Base-by-base conservation (phyloP, 1,140 invertebrate genomes). In the Chelonus insularis region DNA sequence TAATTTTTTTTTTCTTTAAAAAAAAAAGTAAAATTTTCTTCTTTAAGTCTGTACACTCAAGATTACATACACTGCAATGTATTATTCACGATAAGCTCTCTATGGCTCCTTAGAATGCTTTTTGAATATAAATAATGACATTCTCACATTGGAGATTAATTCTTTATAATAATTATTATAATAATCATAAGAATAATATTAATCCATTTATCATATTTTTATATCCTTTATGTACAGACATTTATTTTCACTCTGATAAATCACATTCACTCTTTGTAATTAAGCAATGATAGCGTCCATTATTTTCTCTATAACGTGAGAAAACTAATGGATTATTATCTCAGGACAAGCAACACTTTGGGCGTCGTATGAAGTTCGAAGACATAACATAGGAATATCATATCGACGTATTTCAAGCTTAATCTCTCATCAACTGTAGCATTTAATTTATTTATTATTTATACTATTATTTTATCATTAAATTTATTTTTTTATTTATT, bases 31-130 rank as follows among this genome's bases (percentile, higher is more conserved):
- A 9, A 37, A 11, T 32, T 32, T 12, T 37, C 11, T 9, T 37
- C 11, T 9, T 12, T 9, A 37, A 37, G 8, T n/a, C 11, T n/a
- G 36, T 12, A 18, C 43, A 11, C 43, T 47, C 4, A 9, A 20
- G 8, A 47, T 4, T 12, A 37, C 11, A 37, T 7, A 29, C 25
- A 4, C 25, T 29, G 25, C 25, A 29, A 29, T 3, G 7, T 7
- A 29, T 29, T 29, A 29, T 4, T 57, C 57, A 68, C 67, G 65
- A 67, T 73, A 73, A 75, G 72, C 72, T 77, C 72, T 72, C 72
- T 69, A 65, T 62, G 29, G 32, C 63, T 50, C 59, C 58, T 63
- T 64, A 54, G 60, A 68, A 51, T 37, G 43, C 48, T 11, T 50
- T 11, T 23, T 50, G 50, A 9, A 36, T 52, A 52, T 52, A 21